These are phyloP conservation scores for Sebastes oblongus DNA, from an alignment of 2,797 vertebrate species.

Conservation along the genomic window DNA sequence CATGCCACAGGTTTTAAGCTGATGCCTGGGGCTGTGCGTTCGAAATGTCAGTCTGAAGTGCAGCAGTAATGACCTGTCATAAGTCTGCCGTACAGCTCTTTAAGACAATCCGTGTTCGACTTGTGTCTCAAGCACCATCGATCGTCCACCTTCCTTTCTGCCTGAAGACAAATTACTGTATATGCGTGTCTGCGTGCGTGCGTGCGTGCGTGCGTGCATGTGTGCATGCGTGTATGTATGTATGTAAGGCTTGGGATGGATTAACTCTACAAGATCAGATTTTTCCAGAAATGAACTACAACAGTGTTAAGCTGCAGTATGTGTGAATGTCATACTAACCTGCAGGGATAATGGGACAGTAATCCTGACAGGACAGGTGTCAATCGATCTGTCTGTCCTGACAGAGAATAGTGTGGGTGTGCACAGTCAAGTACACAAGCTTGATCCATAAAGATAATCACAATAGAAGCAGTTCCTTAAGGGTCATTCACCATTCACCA, in stretches of 20 bases:
- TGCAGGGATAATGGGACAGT: background rate
- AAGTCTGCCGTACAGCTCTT: background rate
- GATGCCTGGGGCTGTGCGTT: background rate
- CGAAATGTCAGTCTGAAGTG: conserved; percentile 41
- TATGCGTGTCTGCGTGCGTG: background rate
- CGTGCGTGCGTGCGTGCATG: background rate
- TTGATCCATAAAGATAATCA: background rate
- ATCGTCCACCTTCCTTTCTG: background rate
- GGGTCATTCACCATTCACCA: background rate
- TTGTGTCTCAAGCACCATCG: background rate
- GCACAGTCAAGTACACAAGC: background rate
- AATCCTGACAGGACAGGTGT: conserved; percentile 10
- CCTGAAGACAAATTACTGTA: background rate
- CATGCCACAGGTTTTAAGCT: conserved; percentile 25
- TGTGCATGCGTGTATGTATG: background rate
- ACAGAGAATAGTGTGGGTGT: background rate
- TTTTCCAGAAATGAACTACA: conserved; percentile 4
- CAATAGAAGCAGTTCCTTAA: background rate
- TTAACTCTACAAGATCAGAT: conserved; percentile 25
- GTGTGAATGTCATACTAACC: background rate
- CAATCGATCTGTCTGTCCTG: background rate
- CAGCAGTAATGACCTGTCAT: conserved; percentile 24
- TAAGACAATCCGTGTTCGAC: background rate
- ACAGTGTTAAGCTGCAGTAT: conserved; percentile 5
- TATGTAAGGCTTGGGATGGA: background rate